Conservation (phyloP, 2,113 vertebrate species). For the Labeo rohita region DNA sequence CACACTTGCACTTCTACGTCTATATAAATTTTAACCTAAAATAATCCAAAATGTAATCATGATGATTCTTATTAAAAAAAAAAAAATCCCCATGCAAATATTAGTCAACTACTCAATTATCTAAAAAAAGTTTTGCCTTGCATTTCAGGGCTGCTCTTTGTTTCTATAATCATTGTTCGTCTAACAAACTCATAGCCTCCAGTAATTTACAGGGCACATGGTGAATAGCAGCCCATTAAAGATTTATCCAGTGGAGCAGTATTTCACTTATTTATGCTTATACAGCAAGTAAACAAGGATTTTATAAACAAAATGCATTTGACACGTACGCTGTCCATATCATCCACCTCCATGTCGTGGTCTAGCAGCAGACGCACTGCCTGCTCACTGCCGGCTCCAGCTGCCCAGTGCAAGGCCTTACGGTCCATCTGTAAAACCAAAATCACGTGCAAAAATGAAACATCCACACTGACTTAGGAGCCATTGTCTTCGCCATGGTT, state of each 20-base stretch:
- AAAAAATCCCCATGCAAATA: background rate
- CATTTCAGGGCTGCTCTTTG: background rate
- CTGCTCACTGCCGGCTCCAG: slow-evolving; percentile 79
- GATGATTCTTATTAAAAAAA: too few species aligned
- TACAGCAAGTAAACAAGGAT: background rate
- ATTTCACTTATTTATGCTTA: background rate
- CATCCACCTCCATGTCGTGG: slow-evolving; percentile 77
- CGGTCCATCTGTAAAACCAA: slow-evolving; percentile 75
- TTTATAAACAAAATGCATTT: background rate
- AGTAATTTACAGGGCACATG: background rate
- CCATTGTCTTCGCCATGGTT: background rate
- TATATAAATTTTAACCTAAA: too few species aligned
- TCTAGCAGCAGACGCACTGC: slow-evolving; percentile 85
- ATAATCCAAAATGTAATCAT: too few species aligned
- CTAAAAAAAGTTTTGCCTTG: background rate
- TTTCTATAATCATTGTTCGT: background rate
- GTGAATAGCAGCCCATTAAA: slow-evolving; percentile 20
- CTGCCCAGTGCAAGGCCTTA: slow-evolving; percentile 89
- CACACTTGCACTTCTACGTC: too few species aligned
- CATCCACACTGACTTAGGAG: background rate
- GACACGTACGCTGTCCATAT: slow-evolving; percentile 78
- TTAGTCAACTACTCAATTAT: background rate
- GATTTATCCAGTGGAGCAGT: slow-evolving; percentile 15
- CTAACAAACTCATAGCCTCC: background rate
- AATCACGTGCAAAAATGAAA: background rate